Base-by-base conservation (phyloP, 2,797 vertebrate genomes). In the Gadopsis marmoratus region DNA sequence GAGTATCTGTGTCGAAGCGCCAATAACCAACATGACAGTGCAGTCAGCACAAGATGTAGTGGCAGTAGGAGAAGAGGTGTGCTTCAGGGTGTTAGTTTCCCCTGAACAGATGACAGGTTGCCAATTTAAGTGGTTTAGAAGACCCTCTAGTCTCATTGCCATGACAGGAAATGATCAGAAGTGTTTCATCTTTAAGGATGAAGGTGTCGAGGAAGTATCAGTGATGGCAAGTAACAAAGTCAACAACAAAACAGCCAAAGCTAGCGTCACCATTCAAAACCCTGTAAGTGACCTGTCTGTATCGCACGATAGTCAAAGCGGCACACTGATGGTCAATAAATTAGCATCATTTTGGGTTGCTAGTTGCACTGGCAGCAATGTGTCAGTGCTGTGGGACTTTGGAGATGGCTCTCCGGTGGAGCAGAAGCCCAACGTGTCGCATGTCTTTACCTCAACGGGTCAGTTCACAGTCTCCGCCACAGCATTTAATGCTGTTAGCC, bases 321-420 rank as follows among this genome's bases (percentile, higher is more conserved):
- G 82, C 7, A 73, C 76, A 3, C 43, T 95, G 65, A 81, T 53
- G 0, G 50, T 93, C 61, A 91, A 94, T 60, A 75, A 81, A 5
- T 37, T 65, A 3, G 85, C 76, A 3, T 64, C 45, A 5, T 96
- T 96, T 86, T 94, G 91, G 91, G 90, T 94, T 7, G 68, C 58
- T 2, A 56, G 77, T 61, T 86, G 60, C 60, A 47, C 65, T 21
- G 94, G 93, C n/a, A 94, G 88, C 71, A 89, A 89, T 59, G 91
- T 91, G 41, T 89, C 92, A 4, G 86, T 95, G 71, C 45, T 86
- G 23, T 97, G 96, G 96, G 90, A 96, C 66, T 96, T 96, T 89
- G 95, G 96, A 33, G 95, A 97, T 56, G 91, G 88, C 5, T 93
- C 93, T 26, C 66, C 78, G 4, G 19, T 29, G 3, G 87, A 81